phyloP scores from a whole-genome alignment of 2,888 invertebrate genomes.

The Ochropacha duplaris region DNA sequence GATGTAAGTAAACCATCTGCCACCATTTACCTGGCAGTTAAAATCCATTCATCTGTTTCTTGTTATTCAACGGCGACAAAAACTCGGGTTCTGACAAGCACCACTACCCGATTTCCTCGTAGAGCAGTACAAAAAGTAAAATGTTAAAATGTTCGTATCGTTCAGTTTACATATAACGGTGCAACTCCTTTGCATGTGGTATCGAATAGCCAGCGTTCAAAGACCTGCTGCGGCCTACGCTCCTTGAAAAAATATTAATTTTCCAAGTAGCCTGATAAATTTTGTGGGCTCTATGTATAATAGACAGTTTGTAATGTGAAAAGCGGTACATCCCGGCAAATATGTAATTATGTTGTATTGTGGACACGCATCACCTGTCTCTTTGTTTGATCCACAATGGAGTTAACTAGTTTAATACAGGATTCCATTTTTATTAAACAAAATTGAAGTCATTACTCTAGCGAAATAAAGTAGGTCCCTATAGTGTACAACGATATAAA shows the following conservation, averaged over 20 bases:
- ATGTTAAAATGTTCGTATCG: too few species aligned
- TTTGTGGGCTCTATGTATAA: conserved; percentile 7
- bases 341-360: conserved; percentile 3
- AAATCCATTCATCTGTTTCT: conserved; percentile 47
- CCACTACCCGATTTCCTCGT: conserved; percentile 27
- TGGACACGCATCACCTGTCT: conserved; percentile 5
- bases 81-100: conserved; percentile 49
- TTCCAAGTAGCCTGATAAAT: background rate
- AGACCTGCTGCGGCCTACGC: background rate
- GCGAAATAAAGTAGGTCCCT: conserved; percentile 16
- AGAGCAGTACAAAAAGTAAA: conserved; percentile 26
- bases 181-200: conserved; percentile 18
- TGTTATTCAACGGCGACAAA: conserved; percentile 45
- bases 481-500: background rate
- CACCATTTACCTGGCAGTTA: conserved; percentile 40
- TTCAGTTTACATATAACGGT: conserved; percentile 45
- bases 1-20: conserved; percentile 21
- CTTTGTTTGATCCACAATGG: conserved; percentile 10
- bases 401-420: conserved; percentile 9
- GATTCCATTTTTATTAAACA: conserved; percentile 20
- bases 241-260: background rate
- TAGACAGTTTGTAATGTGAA: conserved; percentile 4
- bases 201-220: background rate
- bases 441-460: conserved; percentile 7
- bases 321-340: conserved; percentile 6